phyloP scores from a whole-genome alignment of 2,113 vertebrate genomes.

The zebrafish (Danio rerio) region GRCz12tu NC_133189.1:5067501-5068000 shows the following conservation, averaged over 20 bases:
- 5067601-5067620: too few species aligned
- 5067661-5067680: background rate
- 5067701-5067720: background rate
- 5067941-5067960: constrained; percentile 6
- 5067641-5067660: too few species aligned
- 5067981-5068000: background rate
- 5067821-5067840: constrained; percentile 9
- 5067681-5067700: constrained; percentile 11
- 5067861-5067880: constrained; percentile 7
- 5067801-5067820: background rate
- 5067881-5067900: background rate
- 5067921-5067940: background rate
- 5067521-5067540: too few species aligned
- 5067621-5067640: too few species aligned
- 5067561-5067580: too few species aligned
- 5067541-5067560: too few species aligned
- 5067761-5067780: background rate
- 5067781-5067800: constrained; percentile 7
- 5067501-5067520: too few species aligned
- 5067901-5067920: constrained; percentile 2
- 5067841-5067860: constrained; percentile 30
- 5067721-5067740: background rate
- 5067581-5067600: too few species aligned
- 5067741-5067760: background rate
- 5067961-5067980: too few species aligned